Evolutionary conservation across 2,113 vertebrate species (phyloP), one percentile per base, ranked within the genome.

Genomic region (Vimba vimba): DNA sequence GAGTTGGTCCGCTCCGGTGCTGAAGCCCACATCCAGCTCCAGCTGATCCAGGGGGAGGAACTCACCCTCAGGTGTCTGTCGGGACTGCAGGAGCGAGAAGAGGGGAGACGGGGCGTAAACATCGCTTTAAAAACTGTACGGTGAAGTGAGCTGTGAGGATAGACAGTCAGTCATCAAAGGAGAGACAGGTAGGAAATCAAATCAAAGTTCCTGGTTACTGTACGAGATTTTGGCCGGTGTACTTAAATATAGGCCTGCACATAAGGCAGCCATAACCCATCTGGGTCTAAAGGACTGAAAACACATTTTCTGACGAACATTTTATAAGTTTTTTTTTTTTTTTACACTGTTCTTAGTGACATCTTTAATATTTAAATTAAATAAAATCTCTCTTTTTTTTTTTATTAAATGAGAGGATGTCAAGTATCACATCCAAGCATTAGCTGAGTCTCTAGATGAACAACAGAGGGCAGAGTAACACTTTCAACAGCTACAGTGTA

Each of bases 11-110:
- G 98, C 98, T 19, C 98, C 98, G 0, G 98, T 99, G 91, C 97
- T 99, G 96, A 99, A 99, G 75, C 98, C 98, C 90, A 99, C 98
- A 75, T 99, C 98, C 95, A 99, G 93, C 95, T 99, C 98, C 95
- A 99, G 94, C 95, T 99, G 98, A 90, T 99, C 98, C 89, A 99
- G 95, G 0, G 98, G 97, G 78, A 99, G 97, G 93, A 99, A 99
- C 91, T 99, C 98, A 1, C 98, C 98, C 94, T 99, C 98, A 3
- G 98, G 98, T 76, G 98, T 99, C 96, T 99, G 98, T 45, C 98
- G 97, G 90, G 98, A 99, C 98, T 99, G 93, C 88, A 91, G 79
- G 88, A 91, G 94, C 89, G 92, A 89, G 90, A 73, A 75, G 45
- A 52, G 69, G 21, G 17, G 45, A 81, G 47, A 64, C 21, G 39